phyloP scores from a whole-genome alignment of 2,797 vertebrate species.

The Sternotherus odoratus region DNA sequence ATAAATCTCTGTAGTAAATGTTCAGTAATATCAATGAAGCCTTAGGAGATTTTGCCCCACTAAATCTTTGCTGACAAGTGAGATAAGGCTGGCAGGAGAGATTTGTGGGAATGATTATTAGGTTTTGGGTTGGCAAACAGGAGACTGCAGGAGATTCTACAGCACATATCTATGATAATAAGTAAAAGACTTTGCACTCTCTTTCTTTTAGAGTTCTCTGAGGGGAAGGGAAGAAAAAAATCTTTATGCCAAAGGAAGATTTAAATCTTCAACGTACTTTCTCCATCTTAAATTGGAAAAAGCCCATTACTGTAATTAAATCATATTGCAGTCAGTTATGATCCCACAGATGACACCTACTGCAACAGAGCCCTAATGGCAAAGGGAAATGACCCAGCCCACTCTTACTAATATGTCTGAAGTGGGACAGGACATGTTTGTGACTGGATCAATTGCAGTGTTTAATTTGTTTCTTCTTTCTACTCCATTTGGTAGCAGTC shows the following conservation, averaged over 20 bases:
- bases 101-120: neutral
- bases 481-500: neutral
- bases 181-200: neutral
- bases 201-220: neutral
- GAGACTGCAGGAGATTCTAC: neutral
- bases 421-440: neutral
- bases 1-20: neutral
- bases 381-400: fast-evolving
- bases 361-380: neutral
- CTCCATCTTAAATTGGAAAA: neutral
- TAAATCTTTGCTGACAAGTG: neutral
- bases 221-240: neutral
- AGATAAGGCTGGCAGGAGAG: neutral
- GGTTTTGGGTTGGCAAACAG: neutral
- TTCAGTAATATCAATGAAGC: neutral
- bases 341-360: fast-evolving
- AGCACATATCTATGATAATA: neutral
- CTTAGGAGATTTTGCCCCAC: neutral
- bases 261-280: neutral
- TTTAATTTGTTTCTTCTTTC: neutral
- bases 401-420: fast-evolving
- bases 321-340: neutral
- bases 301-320: neutral
- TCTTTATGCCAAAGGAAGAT: neutral
- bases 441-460: neutral